Base-by-base conservation (phyloP, 2,888 invertebrate genomes). In the Argyresthia goedartella region DNA sequence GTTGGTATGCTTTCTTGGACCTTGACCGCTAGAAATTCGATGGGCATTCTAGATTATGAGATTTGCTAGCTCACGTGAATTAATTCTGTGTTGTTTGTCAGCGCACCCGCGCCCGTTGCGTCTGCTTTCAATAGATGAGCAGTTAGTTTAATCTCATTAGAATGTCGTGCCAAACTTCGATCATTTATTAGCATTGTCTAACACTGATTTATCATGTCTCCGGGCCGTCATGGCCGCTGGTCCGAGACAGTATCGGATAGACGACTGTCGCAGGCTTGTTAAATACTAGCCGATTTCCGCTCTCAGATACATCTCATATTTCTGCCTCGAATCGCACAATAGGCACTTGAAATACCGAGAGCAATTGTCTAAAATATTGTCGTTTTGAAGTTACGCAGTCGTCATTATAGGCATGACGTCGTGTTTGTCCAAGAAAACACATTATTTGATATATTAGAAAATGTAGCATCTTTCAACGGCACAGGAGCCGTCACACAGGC, bases 401-500 rank as follows among this genome's bases (percentile, higher is more conserved):
- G 50, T 50, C 36, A 46, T 55, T 59, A 59, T 64, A 65, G 66
- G 66, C 60, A 63, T 67, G 66, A 69, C 61, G 66, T 60, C 60
- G 55, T 54, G 46, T 51, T 54, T 50, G 51, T 53, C 48, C 47
- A 50, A 55, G 56, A 56, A 61, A 60, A 25, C 25, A 66, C 36
- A 39, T 10, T 36, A 39, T 49, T 36, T 16, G 10, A 14, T 9
- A 15, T 47, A 35, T 42, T 50, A 8, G 41, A 61, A 67, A 61
- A 67, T 66, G 67, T 65, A 69, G 67, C 67, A 69, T 72, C 64
- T 66, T 65, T 59, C 65, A 71, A 59, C 66, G 73, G 74, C 76
- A 81, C 73, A 67, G 69, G 72, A 63, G 71, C 73, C 74, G 78
- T 76, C 76, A 73, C 69, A 68, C 71, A 61, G 67, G 73, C 77